Conservation (phyloP, 2,888 invertebrate species). For the Ophioninae sp. region DNA sequence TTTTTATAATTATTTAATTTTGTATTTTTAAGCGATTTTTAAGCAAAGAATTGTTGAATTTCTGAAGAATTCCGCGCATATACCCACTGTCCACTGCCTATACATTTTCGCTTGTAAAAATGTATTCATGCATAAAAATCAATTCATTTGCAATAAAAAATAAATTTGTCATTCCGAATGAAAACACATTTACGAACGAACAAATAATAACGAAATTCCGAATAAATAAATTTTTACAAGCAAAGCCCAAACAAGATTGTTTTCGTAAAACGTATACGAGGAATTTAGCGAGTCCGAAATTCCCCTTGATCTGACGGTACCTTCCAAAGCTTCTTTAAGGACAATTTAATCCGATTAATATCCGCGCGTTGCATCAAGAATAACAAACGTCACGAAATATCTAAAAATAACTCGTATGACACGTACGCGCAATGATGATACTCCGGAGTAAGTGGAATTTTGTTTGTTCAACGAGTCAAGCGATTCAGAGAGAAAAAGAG, state of each 20-base stretch:
- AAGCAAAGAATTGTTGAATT: too few relatives aligned
- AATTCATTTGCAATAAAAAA: too few relatives aligned
- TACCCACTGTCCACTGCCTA: not conserved
- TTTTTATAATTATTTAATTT: not conserved
- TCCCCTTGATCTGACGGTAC: not conserved
- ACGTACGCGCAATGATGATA: not conserved
- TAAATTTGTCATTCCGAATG: too few relatives aligned
- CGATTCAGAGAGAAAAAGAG: not conserved
- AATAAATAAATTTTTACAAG: not conserved
- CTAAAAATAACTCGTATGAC: constrained; percentile 25
- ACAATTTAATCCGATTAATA: constrained; percentile 12
- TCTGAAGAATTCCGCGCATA: not conserved
- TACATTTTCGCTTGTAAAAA: not conserved
- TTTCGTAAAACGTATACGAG: not conserved
- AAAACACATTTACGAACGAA: too few relatives aligned
- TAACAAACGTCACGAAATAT: constrained; percentile 16
- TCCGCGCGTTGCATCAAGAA: not conserved
- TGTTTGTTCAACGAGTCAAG: constrained; percentile 7
- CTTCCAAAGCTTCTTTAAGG: constrained; percentile 6
- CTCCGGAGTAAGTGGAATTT: constrained; percentile 1
- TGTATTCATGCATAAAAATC: too few relatives aligned
- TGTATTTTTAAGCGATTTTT: too few relatives aligned
- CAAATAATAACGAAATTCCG: not conserved
- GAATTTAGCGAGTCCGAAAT: not conserved
- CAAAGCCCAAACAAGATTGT: not conserved